These are phyloP conservation scores for Cyclopterus lumpus DNA, from an alignment of 2,797 vertebrate species.

Conservation along the genomic window DNA sequence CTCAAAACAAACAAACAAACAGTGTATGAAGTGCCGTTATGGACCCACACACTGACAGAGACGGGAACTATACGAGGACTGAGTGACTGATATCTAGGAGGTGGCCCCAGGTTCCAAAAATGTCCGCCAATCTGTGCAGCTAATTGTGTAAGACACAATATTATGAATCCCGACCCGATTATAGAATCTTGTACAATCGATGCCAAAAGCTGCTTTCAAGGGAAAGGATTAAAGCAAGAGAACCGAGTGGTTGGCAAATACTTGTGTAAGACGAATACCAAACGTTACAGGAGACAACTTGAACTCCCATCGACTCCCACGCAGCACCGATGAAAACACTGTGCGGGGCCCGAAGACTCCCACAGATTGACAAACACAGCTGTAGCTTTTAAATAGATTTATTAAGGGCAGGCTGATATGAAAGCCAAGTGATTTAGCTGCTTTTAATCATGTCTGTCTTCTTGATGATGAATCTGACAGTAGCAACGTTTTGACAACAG, in stretches of 20 bases:
- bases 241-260: conserved; percentile 41
- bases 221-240: conserved; percentile 12
- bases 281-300: conserved; percentile 61
- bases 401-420: conserved; percentile 33
- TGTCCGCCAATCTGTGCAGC: not conserved
- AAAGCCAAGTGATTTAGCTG: conserved; percentile 26
- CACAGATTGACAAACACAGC: conserved; percentile 69
- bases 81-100: conserved; percentile 35
- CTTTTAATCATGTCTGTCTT: conserved; percentile 49
- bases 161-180: not conserved
- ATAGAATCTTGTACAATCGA: not conserved
- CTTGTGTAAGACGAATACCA: conserved; percentile 54
- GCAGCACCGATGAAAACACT: conserved; percentile 60
- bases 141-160: conserved; percentile 10
- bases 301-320: conserved; percentile 68
- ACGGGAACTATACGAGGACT: conserved; percentile 47
- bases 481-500: conserved; percentile 26
- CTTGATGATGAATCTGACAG: conserved; percentile 3
- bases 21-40: conserved; percentile 63
- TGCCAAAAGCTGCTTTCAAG: conserved; percentile 4
- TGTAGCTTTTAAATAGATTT: conserved; percentile 66
- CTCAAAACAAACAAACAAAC: conserved; percentile 80
- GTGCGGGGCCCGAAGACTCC: conserved; percentile 55
- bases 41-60: conserved; percentile 68
- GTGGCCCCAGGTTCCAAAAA: not conserved